Conservation (phyloP, 1,140 invertebrate species). For the Pseudomyrmex sp. region DNA sequence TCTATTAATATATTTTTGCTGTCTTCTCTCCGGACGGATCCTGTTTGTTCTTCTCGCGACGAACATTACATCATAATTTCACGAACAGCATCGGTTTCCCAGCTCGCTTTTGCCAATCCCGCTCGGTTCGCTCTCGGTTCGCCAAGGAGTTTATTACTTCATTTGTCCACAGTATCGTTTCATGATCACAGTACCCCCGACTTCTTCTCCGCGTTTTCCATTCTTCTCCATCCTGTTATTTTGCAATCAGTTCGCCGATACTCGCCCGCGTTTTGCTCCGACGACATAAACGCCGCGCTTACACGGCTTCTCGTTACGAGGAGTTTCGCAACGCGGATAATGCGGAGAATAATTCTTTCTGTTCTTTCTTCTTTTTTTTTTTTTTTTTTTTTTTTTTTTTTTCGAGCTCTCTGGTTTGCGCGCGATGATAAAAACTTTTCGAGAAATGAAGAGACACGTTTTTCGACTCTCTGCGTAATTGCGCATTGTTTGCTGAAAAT, state of each 20-base stretch:
- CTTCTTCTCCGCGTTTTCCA: slow-evolving; percentile 44
- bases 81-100: slow-evolving; percentile 49
- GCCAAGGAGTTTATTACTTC: slow-evolving; percentile 57
- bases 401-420: neutral
- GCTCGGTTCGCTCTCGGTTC: slow-evolving; percentile 1
- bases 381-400: neutral
- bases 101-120: slow-evolving; percentile 7
- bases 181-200: slow-evolving; percentile 28
- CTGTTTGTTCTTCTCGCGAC: slow-evolving; percentile 53
- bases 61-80: slow-evolving; percentile 59
- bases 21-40: slow-evolving; percentile 51
- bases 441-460: no score
- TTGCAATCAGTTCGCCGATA: slow-evolving; percentile 49
- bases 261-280: slow-evolving; percentile 41
- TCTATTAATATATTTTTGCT: slow-evolving; percentile 52
- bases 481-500: neutral
- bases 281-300: slow-evolving; percentile 48
- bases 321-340: slow-evolving; percentile 46
- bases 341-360: neutral
- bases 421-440: neutral
- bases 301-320: slow-evolving; percentile 34
- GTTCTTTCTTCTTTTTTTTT: neutral
- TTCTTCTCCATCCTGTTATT: slow-evolving; percentile 32
- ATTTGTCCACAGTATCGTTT: slow-evolving; percentile 54
- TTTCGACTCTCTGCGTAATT: no score